Evolutionary conservation across 1,140 invertebrate genomes (phyloP).

Genomic region (Ladona fulva): DNA sequence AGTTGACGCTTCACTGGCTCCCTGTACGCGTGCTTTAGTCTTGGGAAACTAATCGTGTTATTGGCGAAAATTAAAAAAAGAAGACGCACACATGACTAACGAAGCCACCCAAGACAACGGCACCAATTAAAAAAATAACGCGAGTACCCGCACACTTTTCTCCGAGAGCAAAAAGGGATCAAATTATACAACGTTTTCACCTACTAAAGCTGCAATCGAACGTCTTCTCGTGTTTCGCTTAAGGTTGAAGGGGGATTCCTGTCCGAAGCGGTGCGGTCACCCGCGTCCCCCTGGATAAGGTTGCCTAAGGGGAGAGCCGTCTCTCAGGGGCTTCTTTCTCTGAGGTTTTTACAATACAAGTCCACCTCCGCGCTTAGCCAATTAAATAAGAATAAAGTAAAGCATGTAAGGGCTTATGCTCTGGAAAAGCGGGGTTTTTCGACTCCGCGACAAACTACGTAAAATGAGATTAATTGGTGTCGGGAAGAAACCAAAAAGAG

Average conservation of each 20-base stretch:
- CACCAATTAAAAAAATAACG: not conserved
- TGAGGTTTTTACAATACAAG: not conserved
- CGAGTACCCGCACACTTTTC: not conserved
- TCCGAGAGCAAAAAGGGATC: not conserved
- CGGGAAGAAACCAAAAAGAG: too few relatives aligned
- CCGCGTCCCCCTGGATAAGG: too few relatives aligned
- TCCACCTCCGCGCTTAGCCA: not conserved
- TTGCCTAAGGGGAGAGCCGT: too few relatives aligned
- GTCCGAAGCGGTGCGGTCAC: too few relatives aligned
- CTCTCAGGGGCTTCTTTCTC: not conserved
- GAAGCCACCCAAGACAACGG: not conserved
- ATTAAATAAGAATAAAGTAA: constrained; percentile 1
- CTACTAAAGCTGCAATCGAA: not conserved
- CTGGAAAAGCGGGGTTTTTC: not conserved
- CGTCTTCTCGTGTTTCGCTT: not conserved
- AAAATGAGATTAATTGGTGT: not conserved
- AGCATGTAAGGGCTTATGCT: not conserved
- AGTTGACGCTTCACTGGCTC: not conserved
- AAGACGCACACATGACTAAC: not conserved
- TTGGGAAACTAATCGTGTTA: not conserved
- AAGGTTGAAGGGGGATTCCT: too few relatives aligned
- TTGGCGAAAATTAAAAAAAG: not conserved
- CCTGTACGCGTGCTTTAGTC: not conserved
- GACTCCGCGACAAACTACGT: not conserved
- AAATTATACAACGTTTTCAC: not conserved